Percentiles rank a stretch among this genome's conserved stretches.
Evolutionary conservation across 1,140 invertebrate genomes (phyloP).

Genomic region (Phocides pigmalion): DNA sequence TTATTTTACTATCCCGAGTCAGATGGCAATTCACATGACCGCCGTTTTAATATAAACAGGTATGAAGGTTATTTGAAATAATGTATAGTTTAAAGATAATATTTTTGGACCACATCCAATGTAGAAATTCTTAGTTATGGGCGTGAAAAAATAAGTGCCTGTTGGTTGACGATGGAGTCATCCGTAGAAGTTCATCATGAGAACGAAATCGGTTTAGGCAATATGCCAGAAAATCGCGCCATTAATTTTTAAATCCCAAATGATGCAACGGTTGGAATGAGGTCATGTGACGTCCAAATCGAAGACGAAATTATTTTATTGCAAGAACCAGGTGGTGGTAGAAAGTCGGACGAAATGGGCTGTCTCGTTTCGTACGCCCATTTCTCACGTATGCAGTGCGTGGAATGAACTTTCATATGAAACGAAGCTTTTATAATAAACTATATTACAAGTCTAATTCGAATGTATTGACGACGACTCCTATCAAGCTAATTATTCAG

Average conservation of each 20-base stretch:
- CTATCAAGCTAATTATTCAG: too few species aligned
- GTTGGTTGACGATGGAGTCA: background rate
- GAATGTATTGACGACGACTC: too few species aligned
- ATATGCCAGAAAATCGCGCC: conserved; percentile 50
- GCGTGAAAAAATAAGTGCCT: conserved; percentile 4
- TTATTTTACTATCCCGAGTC: too few species aligned
- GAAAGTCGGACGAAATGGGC: background rate
- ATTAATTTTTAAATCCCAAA: conserved; percentile 55
- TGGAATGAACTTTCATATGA: too few species aligned
- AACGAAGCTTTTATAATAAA: too few species aligned
- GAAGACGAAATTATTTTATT: conserved; percentile 9
- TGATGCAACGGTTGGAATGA: conserved; percentile 46
- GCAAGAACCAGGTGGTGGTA: background rate
- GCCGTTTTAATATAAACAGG: too few species aligned
- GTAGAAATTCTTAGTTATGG: conserved; percentile 3
- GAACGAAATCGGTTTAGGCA: conserved; percentile 47
- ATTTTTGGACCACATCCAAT: conserved; percentile 24
- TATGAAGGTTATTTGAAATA: too few species aligned
- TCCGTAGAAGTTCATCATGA: conserved; percentile 19
- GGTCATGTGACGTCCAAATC: conserved; percentile 35
- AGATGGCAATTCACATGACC: too few species aligned
- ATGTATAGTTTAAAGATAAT: too few species aligned
- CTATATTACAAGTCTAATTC: too few species aligned
- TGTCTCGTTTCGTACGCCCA: background rate
- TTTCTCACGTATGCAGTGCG: too few species aligned